These are phyloP conservation scores for Stichopus chloronotus DNA, from an alignment of 35 echinoderm and acorn worm species.

Conservation along the genomic window DNA sequence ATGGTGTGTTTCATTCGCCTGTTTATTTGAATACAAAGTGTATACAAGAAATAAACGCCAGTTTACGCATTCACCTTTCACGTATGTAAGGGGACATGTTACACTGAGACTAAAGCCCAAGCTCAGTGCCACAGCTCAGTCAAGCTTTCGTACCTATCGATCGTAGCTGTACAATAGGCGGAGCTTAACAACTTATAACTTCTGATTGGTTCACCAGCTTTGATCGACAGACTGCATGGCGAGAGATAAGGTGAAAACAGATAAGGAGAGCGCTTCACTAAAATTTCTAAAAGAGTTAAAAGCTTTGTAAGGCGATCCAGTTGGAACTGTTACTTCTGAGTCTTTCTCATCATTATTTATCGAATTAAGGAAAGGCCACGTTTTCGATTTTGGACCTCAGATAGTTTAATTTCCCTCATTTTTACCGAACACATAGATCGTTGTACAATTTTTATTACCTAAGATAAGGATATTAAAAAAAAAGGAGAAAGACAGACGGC, in stretches of 20 bases:
- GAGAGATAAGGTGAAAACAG: background rate
- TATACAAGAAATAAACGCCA: no score
- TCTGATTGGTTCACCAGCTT: conserved; percentile 28
- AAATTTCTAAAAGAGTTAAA: background rate
- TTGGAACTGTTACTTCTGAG: background rate
- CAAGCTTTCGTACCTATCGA: background rate
- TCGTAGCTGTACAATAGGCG: background rate
- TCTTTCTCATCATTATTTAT: background rate
- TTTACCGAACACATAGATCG: no score
- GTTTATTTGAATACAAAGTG: background rate
- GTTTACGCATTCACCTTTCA: no score
- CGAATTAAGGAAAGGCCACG: no score
- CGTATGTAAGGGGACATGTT: no score
- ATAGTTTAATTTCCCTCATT: no score
- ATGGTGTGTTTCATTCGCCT: background rate
- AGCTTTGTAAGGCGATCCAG: background rate
- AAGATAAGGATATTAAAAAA: no score
- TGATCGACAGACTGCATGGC: conserved; percentile 47
- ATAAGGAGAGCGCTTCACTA: background rate
- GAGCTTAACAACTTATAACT: background rate
- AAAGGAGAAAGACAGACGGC: no score
- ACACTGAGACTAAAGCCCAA: no score
- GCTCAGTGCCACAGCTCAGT: no score
- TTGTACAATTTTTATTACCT: no score
- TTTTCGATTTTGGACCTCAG: no score